phyloP scores from a whole-genome alignment of 2,797 vertebrate species.

The Falco novaeseelandiae region DNA sequence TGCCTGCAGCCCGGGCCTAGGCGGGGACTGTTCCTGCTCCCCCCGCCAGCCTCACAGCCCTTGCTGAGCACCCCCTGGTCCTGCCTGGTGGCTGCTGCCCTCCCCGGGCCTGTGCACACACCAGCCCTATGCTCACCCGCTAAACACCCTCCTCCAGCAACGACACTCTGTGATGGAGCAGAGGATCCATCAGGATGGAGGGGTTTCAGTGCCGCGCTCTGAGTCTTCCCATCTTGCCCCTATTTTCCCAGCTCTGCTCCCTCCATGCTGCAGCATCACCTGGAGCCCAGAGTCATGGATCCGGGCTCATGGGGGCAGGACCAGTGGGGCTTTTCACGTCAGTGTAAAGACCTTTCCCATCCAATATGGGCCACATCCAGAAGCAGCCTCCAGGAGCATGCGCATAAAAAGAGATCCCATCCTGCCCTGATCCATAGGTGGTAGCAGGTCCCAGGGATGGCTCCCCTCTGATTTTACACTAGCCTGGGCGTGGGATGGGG shows the following conservation, averaged over 20 bases:
- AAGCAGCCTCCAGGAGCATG: not conserved
- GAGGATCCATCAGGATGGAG: not conserved
- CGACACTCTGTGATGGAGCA: rapidly evolving
- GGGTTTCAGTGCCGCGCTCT: rapidly evolving
- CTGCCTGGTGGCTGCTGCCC: not conserved
- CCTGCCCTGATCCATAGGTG: not conserved
- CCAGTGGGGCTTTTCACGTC: rapidly evolving
- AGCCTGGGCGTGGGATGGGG: not conserved
- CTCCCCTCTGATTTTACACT: not conserved
- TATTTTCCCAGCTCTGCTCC: not conserved
- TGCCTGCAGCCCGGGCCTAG: rapidly evolving
- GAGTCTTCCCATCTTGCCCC: too few species aligned
- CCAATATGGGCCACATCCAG: not conserved
- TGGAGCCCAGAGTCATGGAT: not conserved
- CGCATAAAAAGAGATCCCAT: not conserved
- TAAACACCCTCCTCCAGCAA: not conserved
- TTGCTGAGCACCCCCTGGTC: not conserved
- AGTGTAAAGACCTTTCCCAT: not conserved
- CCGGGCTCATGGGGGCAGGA: rapidly evolving
- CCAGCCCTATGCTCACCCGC: rapidly evolving
- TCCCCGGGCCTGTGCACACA: not conserved
- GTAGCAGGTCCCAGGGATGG: not conserved
- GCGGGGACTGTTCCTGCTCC: rapidly evolving
- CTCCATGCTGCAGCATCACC: not conserved
- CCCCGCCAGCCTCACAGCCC: not conserved